Percentiles rank a stretch among this genome's conserved stretches.
Conservation (phyloP, 2,888 invertebrate species). For the Abrostola tripartita region DNA sequence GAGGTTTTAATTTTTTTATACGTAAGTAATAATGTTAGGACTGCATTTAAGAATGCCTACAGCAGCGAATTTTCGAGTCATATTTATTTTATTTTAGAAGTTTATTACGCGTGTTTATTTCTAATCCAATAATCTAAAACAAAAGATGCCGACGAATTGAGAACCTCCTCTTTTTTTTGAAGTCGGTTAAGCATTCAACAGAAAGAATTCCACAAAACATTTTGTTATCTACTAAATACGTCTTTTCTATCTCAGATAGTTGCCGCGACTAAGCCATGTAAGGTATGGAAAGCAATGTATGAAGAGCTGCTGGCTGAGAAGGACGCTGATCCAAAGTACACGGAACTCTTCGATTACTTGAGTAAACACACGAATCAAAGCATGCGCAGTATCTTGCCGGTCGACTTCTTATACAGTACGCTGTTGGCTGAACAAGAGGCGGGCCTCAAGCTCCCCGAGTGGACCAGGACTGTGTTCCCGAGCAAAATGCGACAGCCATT, state of each 20-base stretch:
- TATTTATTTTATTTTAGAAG: too few relatives aligned
- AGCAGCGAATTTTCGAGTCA: too few relatives aligned
- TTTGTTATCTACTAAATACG: not conserved
- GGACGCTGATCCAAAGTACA: constrained; percentile 85
- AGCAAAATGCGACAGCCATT: constrained; percentile 90
- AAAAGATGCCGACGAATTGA: too few relatives aligned
- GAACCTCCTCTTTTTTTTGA: too few relatives aligned
- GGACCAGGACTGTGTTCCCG: constrained; percentile 92
- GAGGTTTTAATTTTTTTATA: too few relatives aligned
- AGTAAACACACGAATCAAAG: constrained; percentile 84
- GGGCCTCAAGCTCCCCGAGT: constrained; percentile 91
- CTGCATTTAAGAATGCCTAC: too few relatives aligned
- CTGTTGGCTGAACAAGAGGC: constrained; percentile 89
- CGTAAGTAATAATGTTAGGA: too few relatives aligned
- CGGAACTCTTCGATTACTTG: constrained; percentile 90
- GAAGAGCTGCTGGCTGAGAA: constrained; percentile 83
- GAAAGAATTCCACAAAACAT: not conserved
- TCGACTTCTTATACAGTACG: constrained; percentile 92
- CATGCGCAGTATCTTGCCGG: constrained; percentile 88
- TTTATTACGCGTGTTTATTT: too few relatives aligned
- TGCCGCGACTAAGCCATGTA: constrained; percentile 79
- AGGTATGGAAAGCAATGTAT: constrained; percentile 77
- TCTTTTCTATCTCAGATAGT: constrained; percentile 71
- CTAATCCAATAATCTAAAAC: not conserved
- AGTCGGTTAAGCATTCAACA: not conserved